Percentiles rank a stretch among this genome's conserved stretches.
These are phyloP conservation scores for Meda fulgida DNA, from an alignment of 2,797 vertebrate species.

Conservation along the genomic window DNA sequence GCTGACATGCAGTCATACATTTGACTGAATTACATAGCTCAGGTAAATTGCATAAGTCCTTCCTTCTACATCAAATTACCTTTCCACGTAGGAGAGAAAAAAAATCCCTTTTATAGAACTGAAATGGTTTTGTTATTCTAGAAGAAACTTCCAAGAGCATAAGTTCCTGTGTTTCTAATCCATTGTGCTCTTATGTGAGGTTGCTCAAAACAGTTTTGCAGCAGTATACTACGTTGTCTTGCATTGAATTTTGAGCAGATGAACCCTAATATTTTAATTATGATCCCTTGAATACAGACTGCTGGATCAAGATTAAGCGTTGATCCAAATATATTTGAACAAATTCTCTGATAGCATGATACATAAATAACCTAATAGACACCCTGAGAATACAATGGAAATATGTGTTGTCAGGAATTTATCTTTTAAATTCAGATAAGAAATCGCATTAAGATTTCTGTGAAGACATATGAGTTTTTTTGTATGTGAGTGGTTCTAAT, in stretches of 20 bases:
- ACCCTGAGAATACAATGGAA: not conserved
- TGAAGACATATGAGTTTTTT: not conserved
- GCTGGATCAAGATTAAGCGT: not conserved
- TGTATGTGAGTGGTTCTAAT: not conserved
- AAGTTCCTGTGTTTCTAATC: not conserved
- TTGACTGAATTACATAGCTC: not conserved
- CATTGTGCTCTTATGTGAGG: not conserved
- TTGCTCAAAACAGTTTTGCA: not conserved
- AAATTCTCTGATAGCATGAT: not conserved
- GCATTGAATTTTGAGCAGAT: not conserved
- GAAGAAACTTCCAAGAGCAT: not conserved
- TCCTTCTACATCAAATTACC: not conserved
- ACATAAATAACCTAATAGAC: not conserved
- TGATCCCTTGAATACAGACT: not conserved
- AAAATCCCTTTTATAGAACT: not conserved
- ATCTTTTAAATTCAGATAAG: not conserved
- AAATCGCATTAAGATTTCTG: not conserved
- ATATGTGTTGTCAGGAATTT: not conserved
- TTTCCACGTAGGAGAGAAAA: not conserved
- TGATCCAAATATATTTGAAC: not conserved
- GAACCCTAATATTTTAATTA: not conserved
- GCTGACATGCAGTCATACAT: not conserved
- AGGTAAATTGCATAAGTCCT: not conserved
- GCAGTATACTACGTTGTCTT: constrained; percentile 3
- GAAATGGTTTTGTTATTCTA: not conserved